Conservation (phyloP, 2,888 invertebrate species). For the Cyrtodaria siliqua region DNA sequence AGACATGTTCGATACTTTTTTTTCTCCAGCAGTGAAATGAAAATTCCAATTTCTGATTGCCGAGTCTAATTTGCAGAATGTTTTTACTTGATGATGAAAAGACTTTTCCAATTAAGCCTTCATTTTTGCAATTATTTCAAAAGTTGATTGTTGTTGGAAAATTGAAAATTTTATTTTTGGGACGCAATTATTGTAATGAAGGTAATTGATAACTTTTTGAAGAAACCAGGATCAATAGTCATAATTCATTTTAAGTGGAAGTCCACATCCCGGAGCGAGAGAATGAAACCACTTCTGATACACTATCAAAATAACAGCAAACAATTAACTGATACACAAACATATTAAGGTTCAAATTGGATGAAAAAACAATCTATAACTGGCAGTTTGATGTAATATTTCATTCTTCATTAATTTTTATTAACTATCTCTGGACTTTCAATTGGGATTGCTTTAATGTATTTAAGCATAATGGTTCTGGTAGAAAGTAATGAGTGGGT, state of each 20-base stretch:
- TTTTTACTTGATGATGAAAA: slow-evolving; percentile 49
- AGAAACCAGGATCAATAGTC: slow-evolving; percentile 39
- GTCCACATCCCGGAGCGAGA: no score
- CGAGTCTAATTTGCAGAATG: slow-evolving; percentile 54
- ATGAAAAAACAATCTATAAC: no score
- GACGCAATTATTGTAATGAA: slow-evolving; percentile 61
- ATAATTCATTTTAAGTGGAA: slow-evolving; percentile 40
- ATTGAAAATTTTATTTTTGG: slow-evolving; percentile 61
- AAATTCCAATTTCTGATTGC: slow-evolving; percentile 53
- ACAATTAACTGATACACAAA: no score
- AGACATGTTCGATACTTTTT: slow-evolving; percentile 44
- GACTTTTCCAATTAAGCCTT: slow-evolving; percentile 54
- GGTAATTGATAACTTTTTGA: slow-evolving; percentile 58
- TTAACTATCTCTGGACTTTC: no score
- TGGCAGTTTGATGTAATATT: no score
- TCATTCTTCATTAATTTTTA: no score
- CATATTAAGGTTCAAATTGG: no score
- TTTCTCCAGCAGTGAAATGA: slow-evolving; percentile 20
- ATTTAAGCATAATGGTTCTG: no score
- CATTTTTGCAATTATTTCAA: slow-evolving; percentile 62
- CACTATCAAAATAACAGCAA: no score
- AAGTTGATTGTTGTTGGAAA: slow-evolving; percentile 58
- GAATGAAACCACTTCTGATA: no score
- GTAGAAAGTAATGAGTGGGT: no score
- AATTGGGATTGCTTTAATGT: no score